Evolutionary conservation across 2,113 vertebrate genomes (phyloP), one percentile per base, ranked within the genome.

Genomic region (Holacanthus passer): DNA sequence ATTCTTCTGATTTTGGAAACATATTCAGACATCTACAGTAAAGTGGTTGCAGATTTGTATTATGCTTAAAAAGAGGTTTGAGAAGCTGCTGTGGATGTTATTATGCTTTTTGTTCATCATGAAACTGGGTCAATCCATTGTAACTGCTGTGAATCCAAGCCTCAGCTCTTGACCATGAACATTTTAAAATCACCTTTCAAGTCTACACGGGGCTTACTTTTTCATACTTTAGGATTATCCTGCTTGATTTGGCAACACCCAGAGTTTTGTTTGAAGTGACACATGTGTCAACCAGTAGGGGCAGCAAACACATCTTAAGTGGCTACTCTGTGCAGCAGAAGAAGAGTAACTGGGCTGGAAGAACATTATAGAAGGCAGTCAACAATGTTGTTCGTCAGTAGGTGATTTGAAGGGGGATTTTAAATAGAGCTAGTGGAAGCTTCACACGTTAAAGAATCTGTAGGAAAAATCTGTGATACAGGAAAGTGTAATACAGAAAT

Each of bases 111-210:
- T 63, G 27, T 37, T 66, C 56, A 29, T 31, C 13, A 4, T 53
- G 19, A 70, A 83, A 83, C 22, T 82, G 71, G 71, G 82, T 81
- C 83, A 80, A 5, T 45, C 41, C 37, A 66, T 82, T 80, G 35
- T 67, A 20, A 31, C 22, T 20, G 39, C 31, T 24, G 17, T 66
- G 37, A 81, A 81, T 59, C n/a, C 16, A 39, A 52, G 32, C 19
- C 43, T 6, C 19, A 48, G 45, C 31, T 76, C 39, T 24, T 11
- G 2, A 41, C 56, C 65, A 64, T 73, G 65, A 65, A 64, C 64
- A 76, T 65, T 60, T 82, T 35, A 78, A 39, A 78, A 48, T 17
- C 12, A 39, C 32, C 48, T 73, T 63, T 59, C 43, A 67, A 70
- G 72, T 55, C 53, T 32, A 58, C 35, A 59, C 43, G 9, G 24